Conservation (phyloP, 2,113 vertebrate species). For the Mus spicilegus region DNA sequence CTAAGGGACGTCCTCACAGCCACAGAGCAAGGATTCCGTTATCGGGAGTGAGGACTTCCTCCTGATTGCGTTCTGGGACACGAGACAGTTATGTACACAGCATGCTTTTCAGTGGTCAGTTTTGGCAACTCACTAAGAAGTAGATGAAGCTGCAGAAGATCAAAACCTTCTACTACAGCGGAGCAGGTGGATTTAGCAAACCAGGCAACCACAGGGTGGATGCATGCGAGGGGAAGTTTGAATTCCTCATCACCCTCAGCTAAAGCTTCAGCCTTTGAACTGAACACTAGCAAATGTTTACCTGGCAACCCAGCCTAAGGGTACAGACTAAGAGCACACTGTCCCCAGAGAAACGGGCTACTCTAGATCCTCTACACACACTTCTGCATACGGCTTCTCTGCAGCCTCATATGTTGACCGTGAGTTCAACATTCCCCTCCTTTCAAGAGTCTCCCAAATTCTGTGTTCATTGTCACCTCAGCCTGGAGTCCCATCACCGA, state of each 20-base stretch:
- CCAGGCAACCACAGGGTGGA: neutral
- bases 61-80: neutral
- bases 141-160: neutral
- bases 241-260: neutral
- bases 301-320: neutral
- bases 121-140: neutral
- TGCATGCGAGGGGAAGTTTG: neutral
- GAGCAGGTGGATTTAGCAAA: neutral
- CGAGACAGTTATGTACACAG: neutral
- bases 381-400: neutral
- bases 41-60: neutral
- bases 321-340: neutral
- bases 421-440: neutral
- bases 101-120: neutral
- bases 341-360: neutral
- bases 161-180: neutral
- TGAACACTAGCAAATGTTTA: neutral
- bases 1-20: neutral
- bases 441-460: neutral
- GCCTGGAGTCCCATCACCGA: neutral
- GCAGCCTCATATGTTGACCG: neutral
- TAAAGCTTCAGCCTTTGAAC: neutral
- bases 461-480: neutral
- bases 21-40: neutral
- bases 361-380: neutral